Base-by-base conservation (phyloP, 2,113 vertebrate genomes). In the Pipra filicauda region DNA sequence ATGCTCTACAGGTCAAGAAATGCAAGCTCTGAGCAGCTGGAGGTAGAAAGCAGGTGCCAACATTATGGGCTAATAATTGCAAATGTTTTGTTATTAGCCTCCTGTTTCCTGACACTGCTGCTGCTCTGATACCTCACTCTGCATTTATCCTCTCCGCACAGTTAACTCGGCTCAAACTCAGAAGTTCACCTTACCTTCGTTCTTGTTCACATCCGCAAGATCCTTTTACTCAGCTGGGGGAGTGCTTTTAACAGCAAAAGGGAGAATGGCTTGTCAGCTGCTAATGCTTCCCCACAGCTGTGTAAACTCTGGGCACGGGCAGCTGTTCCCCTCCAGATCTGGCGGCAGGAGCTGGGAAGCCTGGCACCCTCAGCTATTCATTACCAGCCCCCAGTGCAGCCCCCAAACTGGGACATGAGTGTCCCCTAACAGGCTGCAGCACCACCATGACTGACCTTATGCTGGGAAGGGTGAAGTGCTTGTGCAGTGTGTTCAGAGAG, bases 311-410 rank as follows among this genome's bases (percentile, higher is more conserved):
- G 88, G 92, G 91, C 8, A 1, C 4, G 0, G 91, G 95, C 96
- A 97, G 94, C 96, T 97, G 96, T 96, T 97, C 95, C 86, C 76
- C 86, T 91, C 54, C 88, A 85, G 89, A 89, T 86, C 89, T 71
- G 91, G 30, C 80, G 39, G 39, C 6, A 0, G 94, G 90, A 91
- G 74, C 81, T 57, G 90, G 82, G 88, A 96, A 82, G 88, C 90
- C 78, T 77, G 83, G 93, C 86, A 96, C 83, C 89, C 73, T 81
- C 83, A 46, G 89, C 91, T 86, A 77, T 92, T 59, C 48, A 6
- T 90, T 71, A 74, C 69, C 85, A 80, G 79, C 67, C 66, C 49
- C 65, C 65, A 28, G 35, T 41, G 69, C 77, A 87, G 89, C 58
- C 78, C 71, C 35, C 37, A 65, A 37, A 22, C 11, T 0, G 11